These are phyloP conservation scores for Cerceris ruficornis DNA, from an alignment of 2,888 invertebrate species.

Conservation along the genomic window DNA sequence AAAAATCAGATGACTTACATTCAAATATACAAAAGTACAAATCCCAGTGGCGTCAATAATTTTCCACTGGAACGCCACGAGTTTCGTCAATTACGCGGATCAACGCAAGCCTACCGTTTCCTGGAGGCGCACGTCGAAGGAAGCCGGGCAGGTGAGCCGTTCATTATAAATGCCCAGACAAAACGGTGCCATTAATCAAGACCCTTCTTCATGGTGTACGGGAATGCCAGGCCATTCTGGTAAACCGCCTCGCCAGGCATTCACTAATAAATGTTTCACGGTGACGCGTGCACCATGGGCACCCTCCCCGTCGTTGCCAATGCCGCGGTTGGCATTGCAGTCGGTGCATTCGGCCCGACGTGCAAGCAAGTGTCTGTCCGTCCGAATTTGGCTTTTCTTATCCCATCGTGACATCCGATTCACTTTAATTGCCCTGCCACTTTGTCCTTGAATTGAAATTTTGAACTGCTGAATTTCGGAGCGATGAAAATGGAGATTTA, in stretches of 20 bases:
- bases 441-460: too few relatives aligned
- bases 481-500: too few relatives aligned
- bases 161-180: conserved; percentile 61
- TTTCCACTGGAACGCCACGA: background rate
- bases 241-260: conserved; percentile 53
- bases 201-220: conserved; percentile 53
- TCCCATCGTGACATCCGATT: background rate
- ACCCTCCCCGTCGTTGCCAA: conserved; percentile 47
- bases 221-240: conserved; percentile 53
- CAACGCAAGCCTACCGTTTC: background rate
- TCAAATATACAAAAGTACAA: too few relatives aligned
- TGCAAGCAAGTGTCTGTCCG: conserved; percentile 17
- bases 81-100: conserved; percentile 3
- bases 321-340: conserved; percentile 8
- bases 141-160: conserved; percentile 31
- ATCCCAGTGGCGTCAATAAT: too few relatives aligned
- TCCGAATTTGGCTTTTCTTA: conserved; percentile 27
- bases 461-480: too few relatives aligned
- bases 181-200: conserved; percentile 65
- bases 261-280: conserved; percentile 73
- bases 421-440: background rate
- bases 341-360: conserved; percentile 7
- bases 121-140: conserved; percentile 34
- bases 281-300: conserved; percentile 60
- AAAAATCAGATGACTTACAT: too few relatives aligned